Evolutionary conservation across 2,888 invertebrate genomes (phyloP), one percentile per base, ranked within the genome.

Genomic region (Sceliomorpha sp.): DNA sequence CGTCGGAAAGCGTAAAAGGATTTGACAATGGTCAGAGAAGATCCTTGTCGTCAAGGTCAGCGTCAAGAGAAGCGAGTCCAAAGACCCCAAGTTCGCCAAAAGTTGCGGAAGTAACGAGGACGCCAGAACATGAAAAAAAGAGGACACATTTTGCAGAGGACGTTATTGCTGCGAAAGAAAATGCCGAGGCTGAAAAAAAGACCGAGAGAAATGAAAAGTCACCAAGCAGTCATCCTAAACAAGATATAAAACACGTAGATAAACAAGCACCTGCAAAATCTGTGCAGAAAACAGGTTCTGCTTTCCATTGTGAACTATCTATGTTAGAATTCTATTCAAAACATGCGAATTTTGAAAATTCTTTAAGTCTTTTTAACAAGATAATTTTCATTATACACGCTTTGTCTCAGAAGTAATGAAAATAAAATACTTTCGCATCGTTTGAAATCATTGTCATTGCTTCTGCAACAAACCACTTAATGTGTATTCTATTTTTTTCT

Each of bases 21-120:
- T 85, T 80, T 55, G 87, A 87, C 45, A 79, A 87, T 53, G 86
- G 86, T 0, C 73, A 79, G 10, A 70, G 72, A 17, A 79, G 81
- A 53, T 84, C 86, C 0, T 59, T 86, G 13, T 80, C 77, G 1
- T 62, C 76, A 1, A 69, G 62, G 53, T 68, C 70, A 2, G 53
- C 72, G 7, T 73, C 77, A 0, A 53, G 60, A 3, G 40, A 71
- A 10, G 69, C 58, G 5, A 67, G 40, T 44, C 69, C 50, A 26
- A 78, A 32, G 44, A 60, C 1, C 29, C 63, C 40, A 14, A 63
- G 32, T 24, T 12, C 27, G 3, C 20, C 47, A 12, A 47, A 37
- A 12, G 7, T 20, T 0, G 13, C 31, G 9, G 62, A 47, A 32
- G 45, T 36, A 1, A 31, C 0, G 3, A 75, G 47, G 29, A 36